Evolutionary conservation across 2,797 vertebrate genomes (phyloP).

Genomic region (Psittacula echo): DNA sequence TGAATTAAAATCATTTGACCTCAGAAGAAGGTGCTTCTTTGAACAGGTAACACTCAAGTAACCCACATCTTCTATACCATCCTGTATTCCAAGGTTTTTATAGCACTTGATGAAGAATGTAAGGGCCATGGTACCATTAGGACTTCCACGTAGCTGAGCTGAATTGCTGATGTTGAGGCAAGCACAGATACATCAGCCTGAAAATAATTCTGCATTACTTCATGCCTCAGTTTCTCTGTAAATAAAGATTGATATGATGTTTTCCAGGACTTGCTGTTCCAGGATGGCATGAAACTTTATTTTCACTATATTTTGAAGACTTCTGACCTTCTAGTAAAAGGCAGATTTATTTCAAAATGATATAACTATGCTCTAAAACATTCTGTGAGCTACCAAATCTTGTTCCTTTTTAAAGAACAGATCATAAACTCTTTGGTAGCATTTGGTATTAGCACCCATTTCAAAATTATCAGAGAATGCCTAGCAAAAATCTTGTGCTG

Average conservation of each 20-base stretch:
- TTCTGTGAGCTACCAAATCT: background rate
- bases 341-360: background rate
- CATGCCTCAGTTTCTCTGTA: background rate
- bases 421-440: background rate
- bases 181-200: background rate
- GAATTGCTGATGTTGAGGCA: background rate
- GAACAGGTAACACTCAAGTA: background rate
- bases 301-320: background rate
- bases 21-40: background rate
- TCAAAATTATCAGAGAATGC: background rate
- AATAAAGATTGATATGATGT: background rate
- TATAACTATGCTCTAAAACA: background rate
- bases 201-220: background rate
- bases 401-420: background rate
- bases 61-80: accelerated
- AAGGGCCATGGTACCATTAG: background rate
- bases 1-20: background rate
- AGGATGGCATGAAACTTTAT: background rate
- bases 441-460: background rate
- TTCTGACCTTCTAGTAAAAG: background rate
- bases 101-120: background rate
- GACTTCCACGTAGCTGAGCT: background rate
- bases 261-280: background rate
- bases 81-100: background rate
- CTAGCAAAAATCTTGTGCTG: background rate